Percentiles rank a stretch among this genome's conserved stretches.
phyloP scores from a whole-genome alignment of 2,113 vertebrate genomes.

The Entosphenus tridentatus region DNA sequence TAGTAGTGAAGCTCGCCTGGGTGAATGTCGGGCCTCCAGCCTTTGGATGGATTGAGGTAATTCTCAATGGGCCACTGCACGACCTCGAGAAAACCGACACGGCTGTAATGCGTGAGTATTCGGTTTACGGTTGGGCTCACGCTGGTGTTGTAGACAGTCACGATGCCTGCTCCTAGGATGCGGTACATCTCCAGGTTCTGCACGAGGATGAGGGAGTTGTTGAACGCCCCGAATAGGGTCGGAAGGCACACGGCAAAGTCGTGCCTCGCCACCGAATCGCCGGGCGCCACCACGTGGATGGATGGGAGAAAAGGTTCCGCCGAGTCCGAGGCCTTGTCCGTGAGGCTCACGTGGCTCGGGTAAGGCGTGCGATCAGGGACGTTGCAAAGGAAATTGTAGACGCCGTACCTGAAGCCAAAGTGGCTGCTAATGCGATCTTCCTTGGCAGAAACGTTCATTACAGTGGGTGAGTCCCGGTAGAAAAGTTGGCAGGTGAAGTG shows the following conservation, averaged over 20 bases:
- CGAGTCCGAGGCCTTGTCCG: background rate
- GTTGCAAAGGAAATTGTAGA: background rate
- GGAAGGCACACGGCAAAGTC: slow-evolving; percentile 42
- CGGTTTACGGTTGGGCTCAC: slow-evolving; percentile 18
- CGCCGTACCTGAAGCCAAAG: background rate
- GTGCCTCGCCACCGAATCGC: background rate
- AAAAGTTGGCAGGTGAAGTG: background rate
- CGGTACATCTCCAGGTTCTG: slow-evolving; percentile 40
- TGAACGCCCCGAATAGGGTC: slow-evolving; percentile 27
- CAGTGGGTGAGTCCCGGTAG: background rate
- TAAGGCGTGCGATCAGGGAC: background rate
- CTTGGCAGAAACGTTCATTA: background rate
- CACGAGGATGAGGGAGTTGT: slow-evolving; percentile 34
- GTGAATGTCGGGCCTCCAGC: slow-evolving; percentile 2
- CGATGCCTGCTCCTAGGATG: slow-evolving; percentile 27
- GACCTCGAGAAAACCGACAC: slow-evolving; percentile 9
- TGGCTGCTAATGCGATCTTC: background rate
- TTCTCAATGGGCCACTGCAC: slow-evolving; percentile 9
- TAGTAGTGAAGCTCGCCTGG: slow-evolving; percentile 13
- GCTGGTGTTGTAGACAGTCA: slow-evolving; percentile 40
- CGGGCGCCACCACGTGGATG: background rate
- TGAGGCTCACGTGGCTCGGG: background rate
- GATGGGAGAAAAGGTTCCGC: too few relatives aligned
- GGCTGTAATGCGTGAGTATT: slow-evolving; percentile 8
- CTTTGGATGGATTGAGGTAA: slow-evolving; percentile 6